phyloP scores from a whole-genome alignment of 2,113 vertebrate species.

The Gadus chalcogrammus region DNA sequence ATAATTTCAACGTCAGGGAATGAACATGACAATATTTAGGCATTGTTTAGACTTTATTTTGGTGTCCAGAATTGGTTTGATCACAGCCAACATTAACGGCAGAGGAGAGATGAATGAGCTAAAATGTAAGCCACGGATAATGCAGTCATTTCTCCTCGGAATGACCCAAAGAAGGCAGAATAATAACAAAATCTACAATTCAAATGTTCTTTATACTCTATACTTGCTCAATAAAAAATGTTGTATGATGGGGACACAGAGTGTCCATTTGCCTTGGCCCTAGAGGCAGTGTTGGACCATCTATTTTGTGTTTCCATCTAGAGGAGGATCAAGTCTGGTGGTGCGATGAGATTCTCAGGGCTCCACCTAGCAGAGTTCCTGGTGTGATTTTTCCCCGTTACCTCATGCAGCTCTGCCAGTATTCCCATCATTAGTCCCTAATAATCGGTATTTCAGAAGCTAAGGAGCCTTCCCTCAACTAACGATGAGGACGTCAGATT shows the following conservation, averaged over 20 bases:
- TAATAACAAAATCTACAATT: background rate
- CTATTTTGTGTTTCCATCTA: conserved; percentile 23
- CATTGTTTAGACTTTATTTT: too few species aligned
- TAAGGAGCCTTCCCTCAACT: conserved; percentile 20
- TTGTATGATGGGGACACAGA: background rate
- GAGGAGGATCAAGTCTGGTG: background rate
- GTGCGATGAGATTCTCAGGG: conserved; percentile 20
- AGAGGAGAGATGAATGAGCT: too few species aligned
- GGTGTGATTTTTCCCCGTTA: background rate
- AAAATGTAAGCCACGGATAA: too few species aligned
- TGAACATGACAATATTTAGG: too few species aligned
- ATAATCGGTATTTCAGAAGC: conserved; percentile 35
- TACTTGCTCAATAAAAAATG: background rate
- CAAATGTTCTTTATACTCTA: background rate
- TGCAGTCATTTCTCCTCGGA: too few species aligned
- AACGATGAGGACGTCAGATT: conserved; percentile 26
- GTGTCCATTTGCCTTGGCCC: background rate
- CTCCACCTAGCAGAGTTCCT: background rate
- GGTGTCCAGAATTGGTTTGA: too few species aligned
- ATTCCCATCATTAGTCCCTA: conserved; percentile 9
- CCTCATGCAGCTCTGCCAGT: background rate
- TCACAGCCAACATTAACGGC: too few species aligned
- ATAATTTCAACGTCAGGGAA: too few species aligned
- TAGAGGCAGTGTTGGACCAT: background rate
- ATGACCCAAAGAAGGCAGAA: too few species aligned